Conservation (phyloP, 2,797 vertebrate genomes). For the Gallinago nigripennis region DNA sequence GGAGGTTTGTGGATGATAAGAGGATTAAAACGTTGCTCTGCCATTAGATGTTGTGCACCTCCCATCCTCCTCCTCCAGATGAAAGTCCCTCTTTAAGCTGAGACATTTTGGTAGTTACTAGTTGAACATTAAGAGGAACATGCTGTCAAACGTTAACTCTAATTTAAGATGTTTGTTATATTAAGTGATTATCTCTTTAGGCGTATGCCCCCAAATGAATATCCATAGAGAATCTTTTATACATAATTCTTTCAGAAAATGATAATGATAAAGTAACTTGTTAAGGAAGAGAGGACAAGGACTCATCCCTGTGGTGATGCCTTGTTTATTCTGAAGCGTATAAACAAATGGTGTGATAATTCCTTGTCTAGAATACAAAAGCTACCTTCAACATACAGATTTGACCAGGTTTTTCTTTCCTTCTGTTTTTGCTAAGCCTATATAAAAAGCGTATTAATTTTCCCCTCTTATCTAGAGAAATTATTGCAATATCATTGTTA, state of each 20-base stretch:
- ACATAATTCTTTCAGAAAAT: constrained; percentile 54
- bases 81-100: background rate
- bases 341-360: background rate
- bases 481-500: background rate
- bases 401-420: background rate
- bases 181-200: constrained; percentile 32
- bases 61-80: background rate
- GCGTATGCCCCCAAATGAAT: background rate
- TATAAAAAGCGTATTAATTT: background rate
- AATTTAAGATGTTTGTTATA: constrained; percentile 18
- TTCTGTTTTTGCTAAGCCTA: background rate
- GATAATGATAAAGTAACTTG: background rate
- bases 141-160: background rate
- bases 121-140: background rate
- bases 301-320: background rate
- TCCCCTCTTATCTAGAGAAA: background rate
- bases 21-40: background rate
- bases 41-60: background rate
- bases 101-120: background rate
- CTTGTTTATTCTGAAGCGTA: background rate
- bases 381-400: background rate
- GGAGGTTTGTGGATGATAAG: background rate
- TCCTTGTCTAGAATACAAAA: background rate
- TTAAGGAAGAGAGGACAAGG: background rate
- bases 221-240: constrained; percentile 20